phyloP scores from a whole-genome alignment of 2,113 vertebrate species.

The Stigmatopora argus region DNA sequence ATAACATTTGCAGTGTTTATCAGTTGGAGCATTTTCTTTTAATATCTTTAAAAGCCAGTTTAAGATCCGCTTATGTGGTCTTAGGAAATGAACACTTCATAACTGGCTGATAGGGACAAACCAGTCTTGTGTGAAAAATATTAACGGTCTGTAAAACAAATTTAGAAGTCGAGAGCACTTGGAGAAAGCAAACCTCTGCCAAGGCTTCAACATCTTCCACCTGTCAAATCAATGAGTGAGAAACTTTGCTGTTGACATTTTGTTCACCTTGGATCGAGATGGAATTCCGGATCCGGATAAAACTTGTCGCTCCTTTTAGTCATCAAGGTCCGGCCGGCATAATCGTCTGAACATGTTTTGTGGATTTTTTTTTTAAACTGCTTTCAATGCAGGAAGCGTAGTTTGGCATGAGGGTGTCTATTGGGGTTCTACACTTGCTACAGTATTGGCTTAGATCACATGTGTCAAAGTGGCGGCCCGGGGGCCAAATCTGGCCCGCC shows the following conservation, averaged over 20 bases:
- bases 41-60: not conserved
- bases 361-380: not conserved
- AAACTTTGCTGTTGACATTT: not conserved
- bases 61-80: not conserved
- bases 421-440: too few species aligned
- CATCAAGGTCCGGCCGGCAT: not conserved
- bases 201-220: not conserved
- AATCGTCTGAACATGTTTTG: not conserved
- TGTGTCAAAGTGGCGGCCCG: too few species aligned
- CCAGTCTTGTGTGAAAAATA: not conserved
- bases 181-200: not conserved
- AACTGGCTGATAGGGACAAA: not conserved
- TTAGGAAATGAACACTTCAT: not conserved
- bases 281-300: not conserved
- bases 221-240: constrained; percentile 1
- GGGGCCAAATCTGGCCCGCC: too few species aligned
- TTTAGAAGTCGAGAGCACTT: not conserved
- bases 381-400: not conserved
- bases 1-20: not conserved
- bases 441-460: too few species aligned
- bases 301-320: not conserved
- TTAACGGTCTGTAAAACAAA: not conserved
- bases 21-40: not conserved
- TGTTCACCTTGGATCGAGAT: not conserved
- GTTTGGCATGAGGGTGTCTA: too few species aligned